Percentiles rank a stretch among this genome's conserved stretches.
Conservation (phyloP, 2,888 invertebrate species). For the Diadegma fenestrale region DNA sequence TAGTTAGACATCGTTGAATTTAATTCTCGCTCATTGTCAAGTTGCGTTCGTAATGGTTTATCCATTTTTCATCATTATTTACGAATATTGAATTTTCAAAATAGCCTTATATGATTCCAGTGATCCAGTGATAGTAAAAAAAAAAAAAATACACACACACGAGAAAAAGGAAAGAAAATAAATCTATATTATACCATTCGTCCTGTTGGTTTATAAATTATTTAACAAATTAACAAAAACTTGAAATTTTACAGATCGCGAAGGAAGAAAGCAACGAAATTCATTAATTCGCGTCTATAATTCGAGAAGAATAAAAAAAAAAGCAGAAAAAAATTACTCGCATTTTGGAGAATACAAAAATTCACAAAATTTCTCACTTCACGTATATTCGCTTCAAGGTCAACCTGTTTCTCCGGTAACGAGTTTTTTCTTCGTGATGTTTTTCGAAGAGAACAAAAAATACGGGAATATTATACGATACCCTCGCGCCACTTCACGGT, state of each 20-base stretch:
- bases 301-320: background rate
- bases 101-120: constrained; percentile 62
- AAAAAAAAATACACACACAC: constrained; percentile 31
- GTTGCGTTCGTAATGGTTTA: constrained; percentile 59
- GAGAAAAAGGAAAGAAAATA: constrained; percentile 50
- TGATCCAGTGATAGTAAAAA: constrained; percentile 57
- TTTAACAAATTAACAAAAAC: background rate
- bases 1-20: constrained; percentile 62
- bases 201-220: constrained; percentile 1
- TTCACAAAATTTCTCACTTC: constrained; percentile 19
- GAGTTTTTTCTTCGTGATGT: constrained; percentile 27
- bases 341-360: constrained; percentile 12
- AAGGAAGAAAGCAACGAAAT: background rate
- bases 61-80: constrained; percentile 54
- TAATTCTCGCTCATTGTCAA: constrained; percentile 66
- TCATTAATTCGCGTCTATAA: background rate
- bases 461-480: constrained; percentile 53
- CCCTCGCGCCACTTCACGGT: constrained; percentile 36
- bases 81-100: constrained; percentile 59
- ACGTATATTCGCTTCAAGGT: constrained; percentile 54
- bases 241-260: constrained; percentile 1
- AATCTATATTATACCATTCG: constrained; percentile 66
- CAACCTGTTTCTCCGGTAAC: constrained; percentile 62
- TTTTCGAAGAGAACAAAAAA: constrained; percentile 37
- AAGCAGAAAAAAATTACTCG: constrained; percentile 20